Evolutionary conservation across 2,888 invertebrate genomes (phyloP).

Genomic region (Cephus nigrinus): DNA sequence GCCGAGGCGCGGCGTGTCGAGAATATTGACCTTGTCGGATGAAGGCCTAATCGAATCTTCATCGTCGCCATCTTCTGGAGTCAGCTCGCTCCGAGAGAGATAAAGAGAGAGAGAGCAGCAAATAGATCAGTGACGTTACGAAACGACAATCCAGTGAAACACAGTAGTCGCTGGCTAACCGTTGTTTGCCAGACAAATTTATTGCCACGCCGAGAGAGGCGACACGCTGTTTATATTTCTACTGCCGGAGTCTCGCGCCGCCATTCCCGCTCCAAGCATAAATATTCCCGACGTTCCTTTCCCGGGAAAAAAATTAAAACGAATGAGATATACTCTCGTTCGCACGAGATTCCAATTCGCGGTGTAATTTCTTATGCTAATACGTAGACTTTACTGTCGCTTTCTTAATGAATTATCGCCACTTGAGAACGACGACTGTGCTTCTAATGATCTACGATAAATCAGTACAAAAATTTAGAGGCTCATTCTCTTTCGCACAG

Average conservation of each 20-base stretch:
- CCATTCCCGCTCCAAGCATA: slow-evolving; percentile 14
- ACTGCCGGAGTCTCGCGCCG: slow-evolving; percentile 15
- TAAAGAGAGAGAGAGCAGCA: background rate
- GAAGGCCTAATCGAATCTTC: background rate
- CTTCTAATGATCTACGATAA: slow-evolving; percentile 16
- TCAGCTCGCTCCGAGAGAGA: background rate
- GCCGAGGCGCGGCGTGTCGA: background rate
- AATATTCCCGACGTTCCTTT: slow-evolving; percentile 19
- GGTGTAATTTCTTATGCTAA: slow-evolving; percentile 7
- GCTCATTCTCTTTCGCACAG: background rate
- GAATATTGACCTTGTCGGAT: background rate
- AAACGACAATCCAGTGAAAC: slow-evolving; percentile 23
- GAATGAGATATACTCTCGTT: slow-evolving; percentile 17
- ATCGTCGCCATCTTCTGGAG: background rate
- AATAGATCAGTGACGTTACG: slow-evolving; percentile 14
- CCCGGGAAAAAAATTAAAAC: slow-evolving; percentile 19
- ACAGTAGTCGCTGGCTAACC: slow-evolving; percentile 9
- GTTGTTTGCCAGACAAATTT: slow-evolving; percentile 41
- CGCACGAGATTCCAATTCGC: slow-evolving; percentile 19
- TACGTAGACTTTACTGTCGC: slow-evolving; percentile 1
- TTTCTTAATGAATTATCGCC: slow-evolving; percentile 15
- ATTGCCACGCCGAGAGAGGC: slow-evolving; percentile 26
- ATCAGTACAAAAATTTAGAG: background rate
- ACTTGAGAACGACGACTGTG: background rate
- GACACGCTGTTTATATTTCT: slow-evolving; percentile 25